Base-by-base conservation (phyloP, 2,888 invertebrate species). In the Cepaea hortensis region DNA sequence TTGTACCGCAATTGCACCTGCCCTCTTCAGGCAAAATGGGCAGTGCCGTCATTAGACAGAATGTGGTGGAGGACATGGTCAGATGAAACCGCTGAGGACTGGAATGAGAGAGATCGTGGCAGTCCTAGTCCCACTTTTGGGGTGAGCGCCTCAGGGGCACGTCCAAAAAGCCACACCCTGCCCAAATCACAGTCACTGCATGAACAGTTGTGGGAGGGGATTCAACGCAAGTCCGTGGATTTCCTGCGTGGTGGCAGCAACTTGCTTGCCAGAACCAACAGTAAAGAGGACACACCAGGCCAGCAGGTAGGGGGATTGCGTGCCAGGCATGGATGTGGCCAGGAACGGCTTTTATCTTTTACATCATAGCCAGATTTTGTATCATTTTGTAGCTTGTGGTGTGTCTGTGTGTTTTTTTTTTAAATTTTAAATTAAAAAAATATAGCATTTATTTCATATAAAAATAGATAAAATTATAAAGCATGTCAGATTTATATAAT, bases 201-300 rank as follows among this genome's bases (percentile, higher is more conserved):
- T 88, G 92, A 92, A 89, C 90, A 90, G 85, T 89, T 93, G 82
- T 93, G 93, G 93, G 93, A 92, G 90, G 93, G 93, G 79, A 90
- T 93, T 87, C 91, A 92, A 88, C 90, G 91, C 86, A 92, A 92
- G 89, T 93, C 93, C 9, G 91, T 92, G 89, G 93, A 93, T 90
- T 91, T 93, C 88, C 91, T 92, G 82, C 91, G 92, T 80, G 93
- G 93, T 76, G 92, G 92, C 50, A 92, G 92, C 89, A 91, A 91
- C 88, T 90, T 92, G 87, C 91, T 91, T 82, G 90, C 91, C 76
- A 91, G 93, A 84, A 91, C 91, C 88, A 90, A 92, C 90, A 91
- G 91, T 90, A 92, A 92, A 91, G 93, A 93, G 86, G 93, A 93
- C 80, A 88, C 91, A 62, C 89, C 90, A 82, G 84, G 77, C 65